Percentiles rank a stretch among this genome's conserved stretches.
Evolutionary conservation across 2,113 vertebrate genomes (phyloP).

Genomic region (Casuarius casuarius): DNA sequence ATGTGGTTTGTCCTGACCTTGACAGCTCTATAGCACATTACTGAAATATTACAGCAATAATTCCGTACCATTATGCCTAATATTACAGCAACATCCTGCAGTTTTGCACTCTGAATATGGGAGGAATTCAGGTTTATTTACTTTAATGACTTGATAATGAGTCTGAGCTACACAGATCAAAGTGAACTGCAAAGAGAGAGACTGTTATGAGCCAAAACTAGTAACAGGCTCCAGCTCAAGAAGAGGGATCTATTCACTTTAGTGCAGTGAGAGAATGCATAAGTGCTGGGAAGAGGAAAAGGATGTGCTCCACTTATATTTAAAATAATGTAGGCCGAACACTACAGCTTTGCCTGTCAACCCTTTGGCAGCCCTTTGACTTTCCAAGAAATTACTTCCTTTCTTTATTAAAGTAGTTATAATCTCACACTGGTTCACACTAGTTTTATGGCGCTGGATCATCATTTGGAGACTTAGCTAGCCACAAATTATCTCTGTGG

Average conservation of each 20-base stretch:
- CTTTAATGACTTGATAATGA: constrained; percentile 47
- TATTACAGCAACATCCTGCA: constrained; percentile 38
- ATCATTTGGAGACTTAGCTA: neutral
- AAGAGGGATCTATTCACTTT: neutral
- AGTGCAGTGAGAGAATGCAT: neutral
- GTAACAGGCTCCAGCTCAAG: neutral
- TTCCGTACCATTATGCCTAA: constrained; percentile 37
- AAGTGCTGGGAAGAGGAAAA: neutral
- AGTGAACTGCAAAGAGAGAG: constrained; percentile 10
- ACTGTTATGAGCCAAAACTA: constrained; percentile 1
- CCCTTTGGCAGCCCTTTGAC: neutral
- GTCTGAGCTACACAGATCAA: constrained; percentile 22
- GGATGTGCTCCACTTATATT: neutral
- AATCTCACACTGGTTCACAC: neutral
- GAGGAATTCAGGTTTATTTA: constrained; percentile 47
- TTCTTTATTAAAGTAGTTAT: constrained; percentile 10
- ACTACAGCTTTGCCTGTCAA: neutral
- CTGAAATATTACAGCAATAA: constrained; percentile 65
- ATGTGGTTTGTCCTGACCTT: constrained; percentile 12
- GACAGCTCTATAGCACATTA: constrained; percentile 22
- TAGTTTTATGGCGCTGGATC: neutral
- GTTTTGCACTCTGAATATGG: constrained; percentile 24
- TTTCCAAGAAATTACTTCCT: neutral
- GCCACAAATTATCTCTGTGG: neutral
- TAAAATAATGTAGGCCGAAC: neutral